phyloP scores from a whole-genome alignment of 2,113 vertebrate species.

The Misgurnus mizolepis region DNA sequence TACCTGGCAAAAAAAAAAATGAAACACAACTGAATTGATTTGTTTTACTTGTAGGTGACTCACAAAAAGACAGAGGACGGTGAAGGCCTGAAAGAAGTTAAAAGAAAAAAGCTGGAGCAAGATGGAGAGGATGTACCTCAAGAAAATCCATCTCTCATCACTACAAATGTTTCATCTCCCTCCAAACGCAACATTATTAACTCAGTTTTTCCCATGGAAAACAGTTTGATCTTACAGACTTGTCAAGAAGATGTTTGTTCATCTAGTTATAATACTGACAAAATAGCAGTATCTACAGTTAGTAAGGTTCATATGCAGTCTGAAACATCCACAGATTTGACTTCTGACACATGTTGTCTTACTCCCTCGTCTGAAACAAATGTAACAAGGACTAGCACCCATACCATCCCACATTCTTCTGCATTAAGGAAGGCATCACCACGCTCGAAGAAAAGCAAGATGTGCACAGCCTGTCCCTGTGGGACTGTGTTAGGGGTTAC shows the following conservation, averaged over 20 bases:
- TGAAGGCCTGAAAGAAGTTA: background rate
- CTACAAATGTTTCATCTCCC: background rate
- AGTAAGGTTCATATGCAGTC: background rate
- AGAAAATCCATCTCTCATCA: background rate
- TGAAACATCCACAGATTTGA: background rate
- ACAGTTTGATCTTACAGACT: background rate
- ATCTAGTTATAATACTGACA: background rate
- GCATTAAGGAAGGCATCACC: conserved; percentile 42
- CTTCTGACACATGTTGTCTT: background rate
- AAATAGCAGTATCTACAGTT: background rate
- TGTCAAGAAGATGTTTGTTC: conserved; percentile 1
- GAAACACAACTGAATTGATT: background rate
- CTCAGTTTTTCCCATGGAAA: background rate
- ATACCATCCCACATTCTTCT: background rate
- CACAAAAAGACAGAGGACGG: background rate
- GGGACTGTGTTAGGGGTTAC: conserved; percentile 48
- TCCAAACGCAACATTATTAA: background rate
- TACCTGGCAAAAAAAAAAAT: background rate
- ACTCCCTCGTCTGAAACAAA: background rate
- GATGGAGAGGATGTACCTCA: background rate
- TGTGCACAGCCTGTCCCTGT: conserved; percentile 63
- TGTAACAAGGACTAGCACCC: background rate
- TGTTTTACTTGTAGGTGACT: conserved; percentile 39
- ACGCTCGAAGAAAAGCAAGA: conserved; percentile 50
- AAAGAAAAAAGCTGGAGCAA: conserved; percentile 40